phyloP scores from a whole-genome alignment of 2,797 vertebrate genomes.

The Erpetoichthys calabaricus region DNA sequence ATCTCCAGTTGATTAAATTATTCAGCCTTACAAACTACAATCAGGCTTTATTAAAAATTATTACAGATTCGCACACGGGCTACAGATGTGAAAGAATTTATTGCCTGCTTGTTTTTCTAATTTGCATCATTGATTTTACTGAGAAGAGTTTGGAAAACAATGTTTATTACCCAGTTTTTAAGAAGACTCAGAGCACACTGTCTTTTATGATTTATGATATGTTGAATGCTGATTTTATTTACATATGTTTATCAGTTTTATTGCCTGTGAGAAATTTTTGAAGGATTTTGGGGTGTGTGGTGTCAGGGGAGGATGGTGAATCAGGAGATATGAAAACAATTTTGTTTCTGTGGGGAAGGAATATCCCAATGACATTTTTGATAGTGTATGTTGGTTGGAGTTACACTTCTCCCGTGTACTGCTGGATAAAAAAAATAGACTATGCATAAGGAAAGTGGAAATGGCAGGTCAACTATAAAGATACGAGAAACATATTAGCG shows the following conservation, averaged over 20 bases:
- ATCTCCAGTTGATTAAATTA: constrained; percentile 93
- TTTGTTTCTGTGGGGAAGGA: no score
- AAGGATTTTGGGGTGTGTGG: constrained; percentile 23
- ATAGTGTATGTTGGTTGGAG: no score
- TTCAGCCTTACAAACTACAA: constrained; percentile 97
- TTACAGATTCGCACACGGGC: constrained; percentile 82
- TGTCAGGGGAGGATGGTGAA: no score
- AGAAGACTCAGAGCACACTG: constrained; percentile 50
- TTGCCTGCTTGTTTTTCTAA: constrained; percentile 96
- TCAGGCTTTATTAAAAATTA: constrained; percentile 99
- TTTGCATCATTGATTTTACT: constrained; percentile 97
- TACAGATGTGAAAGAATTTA: constrained; percentile 91
- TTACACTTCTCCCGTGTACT: no score
- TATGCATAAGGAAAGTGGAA: no score
- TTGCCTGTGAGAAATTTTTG: constrained; percentile 47
- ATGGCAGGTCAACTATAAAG: no score
- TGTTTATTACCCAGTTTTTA: constrained; percentile 70
- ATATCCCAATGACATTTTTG: no score
- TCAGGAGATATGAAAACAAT: no score
- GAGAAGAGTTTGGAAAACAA: constrained; percentile 77
- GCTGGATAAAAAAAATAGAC: no score
- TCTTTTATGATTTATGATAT: constrained; percentile 67
- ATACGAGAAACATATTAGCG: no score
- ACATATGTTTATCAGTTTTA: constrained; percentile 67
- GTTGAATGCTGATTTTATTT: constrained; percentile 70